Evolutionary conservation across 2,888 invertebrate genomes (phyloP).

Genomic region (Tipula lateralis): DNA sequence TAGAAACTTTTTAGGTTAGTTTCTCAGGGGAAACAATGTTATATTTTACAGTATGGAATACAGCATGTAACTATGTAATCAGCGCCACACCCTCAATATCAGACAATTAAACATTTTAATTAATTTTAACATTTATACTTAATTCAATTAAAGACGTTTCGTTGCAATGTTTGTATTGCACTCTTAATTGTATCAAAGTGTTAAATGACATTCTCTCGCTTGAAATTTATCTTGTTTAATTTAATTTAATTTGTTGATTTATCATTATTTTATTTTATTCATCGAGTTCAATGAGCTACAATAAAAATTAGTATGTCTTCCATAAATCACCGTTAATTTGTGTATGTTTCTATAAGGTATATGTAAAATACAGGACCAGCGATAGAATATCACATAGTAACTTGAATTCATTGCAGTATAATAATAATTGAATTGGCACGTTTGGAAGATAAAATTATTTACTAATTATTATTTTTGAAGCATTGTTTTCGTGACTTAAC

Average conservation of each 20-base stretch:
- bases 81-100: not conserved
- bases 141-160: not conserved
- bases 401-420: not conserved
- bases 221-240: not conserved
- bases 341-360: not conserved
- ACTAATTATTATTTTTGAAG: not conserved
- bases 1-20: not conserved
- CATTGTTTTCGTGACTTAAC: not conserved
- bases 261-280: not conserved
- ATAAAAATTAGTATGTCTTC: not conserved
- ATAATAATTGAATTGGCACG: not conserved
- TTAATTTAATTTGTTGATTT: not conserved
- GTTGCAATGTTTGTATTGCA: not conserved
- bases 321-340: not conserved
- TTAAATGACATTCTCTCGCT: constrained; percentile 1
- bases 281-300: not conserved
- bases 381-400: not conserved
- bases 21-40: no score
- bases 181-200: not conserved
- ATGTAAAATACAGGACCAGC: not conserved
- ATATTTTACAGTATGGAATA: no score
- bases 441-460: not conserved
- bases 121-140: not conserved
- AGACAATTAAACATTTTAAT: not conserved
- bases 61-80: no score